A percentile compares a stretch with the other conserved stretches of the same genome.
Conservation (phyloP, 2,113 vertebrate genomes). For the Terrapene triunguis region DNA sequence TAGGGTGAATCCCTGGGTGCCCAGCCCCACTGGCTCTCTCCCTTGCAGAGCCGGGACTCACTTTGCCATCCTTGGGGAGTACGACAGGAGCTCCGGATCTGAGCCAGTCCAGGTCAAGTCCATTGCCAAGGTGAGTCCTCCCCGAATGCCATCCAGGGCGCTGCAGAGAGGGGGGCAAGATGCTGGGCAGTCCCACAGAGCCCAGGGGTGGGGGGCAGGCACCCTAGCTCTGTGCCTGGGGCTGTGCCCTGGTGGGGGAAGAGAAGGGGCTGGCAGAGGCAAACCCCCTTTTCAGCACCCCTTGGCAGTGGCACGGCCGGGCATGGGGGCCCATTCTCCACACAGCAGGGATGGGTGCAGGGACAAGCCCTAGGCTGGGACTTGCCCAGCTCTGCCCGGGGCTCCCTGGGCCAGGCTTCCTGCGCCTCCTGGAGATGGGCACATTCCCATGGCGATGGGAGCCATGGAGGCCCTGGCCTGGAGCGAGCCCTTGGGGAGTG, state of each 20-base stretch:
- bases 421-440: background rate
- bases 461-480: no score
- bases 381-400: background rate
- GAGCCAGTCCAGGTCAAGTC: constrained; percentile 80
- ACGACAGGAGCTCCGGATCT: constrained; percentile 74
- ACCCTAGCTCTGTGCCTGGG: background rate
- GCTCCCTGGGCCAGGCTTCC: background rate
- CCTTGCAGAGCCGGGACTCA: constrained; percentile 75
- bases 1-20: background rate
- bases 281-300: no score
- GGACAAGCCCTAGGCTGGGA: background rate
- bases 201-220: background rate
- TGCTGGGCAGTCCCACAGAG: background rate
- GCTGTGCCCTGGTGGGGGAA: no score
- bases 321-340: background rate
- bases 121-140: constrained; percentile 79
- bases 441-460: no score
- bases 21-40: background rate
- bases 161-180: background rate
- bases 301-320: no score
- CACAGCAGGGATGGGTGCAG: background rate
- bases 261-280: no score
- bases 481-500: no score
- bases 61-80: constrained; percentile 83
- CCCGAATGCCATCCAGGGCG: accelerated